Percentiles rank a stretch among this genome's conserved stretches.
These are phyloP conservation scores for Dasypolia templi DNA, from an alignment of 2,888 invertebrate species.

Conservation along the genomic window DNA sequence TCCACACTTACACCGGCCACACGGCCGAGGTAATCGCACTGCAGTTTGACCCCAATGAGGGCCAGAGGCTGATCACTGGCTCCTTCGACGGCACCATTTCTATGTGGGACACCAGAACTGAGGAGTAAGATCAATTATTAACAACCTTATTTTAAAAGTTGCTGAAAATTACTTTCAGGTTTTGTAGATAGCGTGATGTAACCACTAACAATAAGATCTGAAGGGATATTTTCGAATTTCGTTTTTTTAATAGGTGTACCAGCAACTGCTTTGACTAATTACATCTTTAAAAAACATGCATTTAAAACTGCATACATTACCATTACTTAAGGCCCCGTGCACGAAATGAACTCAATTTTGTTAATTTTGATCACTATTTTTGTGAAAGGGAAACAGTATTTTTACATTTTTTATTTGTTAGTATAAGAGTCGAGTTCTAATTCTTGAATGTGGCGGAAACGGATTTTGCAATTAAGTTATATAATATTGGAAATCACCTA, in stretches of 20 bases:
- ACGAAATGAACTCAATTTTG: too few species aligned
- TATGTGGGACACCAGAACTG: conserved; percentile 93
- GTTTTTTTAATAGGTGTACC: neutral
- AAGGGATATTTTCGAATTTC: neutral
- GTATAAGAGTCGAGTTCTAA: too few species aligned
- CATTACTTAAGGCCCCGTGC: neutral
- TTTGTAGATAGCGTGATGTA: neutral
- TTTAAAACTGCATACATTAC: neutral
- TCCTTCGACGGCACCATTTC: conserved; percentile 95
- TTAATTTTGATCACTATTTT: too few species aligned
- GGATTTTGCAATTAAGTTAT: too few species aligned
- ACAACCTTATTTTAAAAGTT: neutral
- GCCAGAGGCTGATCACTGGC: conserved; percentile 93
- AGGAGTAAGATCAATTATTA: conserved; percentile 85
- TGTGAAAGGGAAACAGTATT: too few species aligned
- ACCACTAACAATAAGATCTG: neutral
- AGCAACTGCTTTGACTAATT: too few species aligned
- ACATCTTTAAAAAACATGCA: neutral
- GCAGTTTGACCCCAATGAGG: conserved; percentile 92
- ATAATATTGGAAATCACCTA: too few species aligned
- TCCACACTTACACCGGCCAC: conserved; percentile 92
- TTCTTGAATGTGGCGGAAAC: too few species aligned
- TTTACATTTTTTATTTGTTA: too few species aligned
- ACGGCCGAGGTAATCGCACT: conserved; percentile 94
- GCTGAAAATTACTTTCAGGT: neutral